Conservation (phyloP, 2,113 vertebrate species). For the Notothenia coriiceps region DNA sequence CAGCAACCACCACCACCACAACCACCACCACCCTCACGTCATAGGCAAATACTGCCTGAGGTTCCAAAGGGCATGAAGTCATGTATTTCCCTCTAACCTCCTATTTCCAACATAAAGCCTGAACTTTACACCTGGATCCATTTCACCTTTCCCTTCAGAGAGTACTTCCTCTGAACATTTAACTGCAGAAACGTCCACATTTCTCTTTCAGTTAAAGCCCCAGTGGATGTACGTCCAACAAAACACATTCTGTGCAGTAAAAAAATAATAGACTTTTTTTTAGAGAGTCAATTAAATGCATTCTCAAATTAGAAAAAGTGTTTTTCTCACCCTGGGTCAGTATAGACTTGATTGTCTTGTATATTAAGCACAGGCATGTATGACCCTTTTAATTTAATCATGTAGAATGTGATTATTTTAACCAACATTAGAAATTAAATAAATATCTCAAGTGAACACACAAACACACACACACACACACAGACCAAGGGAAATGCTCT, state of each 20-base stretch:
- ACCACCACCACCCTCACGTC: background rate
- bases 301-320: conserved; percentile 1
- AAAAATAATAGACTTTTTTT: background rate
- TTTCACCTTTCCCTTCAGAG: background rate
- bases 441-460: background rate
- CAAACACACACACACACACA: conserved; percentile 12
- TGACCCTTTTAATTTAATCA: conserved; percentile 12
- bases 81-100: too few species aligned
- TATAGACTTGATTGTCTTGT: background rate
- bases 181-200: background rate
- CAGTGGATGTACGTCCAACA: background rate
- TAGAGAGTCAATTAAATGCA: background rate
- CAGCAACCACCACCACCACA: background rate
- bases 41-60: too few species aligned
- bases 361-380: background rate
- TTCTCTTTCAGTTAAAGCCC: background rate
- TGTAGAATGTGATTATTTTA: background rate
- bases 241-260: conserved; percentile 12
- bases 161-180: background rate
- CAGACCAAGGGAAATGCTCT: conserved; percentile 57
- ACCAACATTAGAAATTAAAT: conserved; percentile 35
- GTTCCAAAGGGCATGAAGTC: too few species aligned
- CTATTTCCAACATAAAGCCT: background rate
- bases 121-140: background rate
- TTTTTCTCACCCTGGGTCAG: conserved; percentile 63